phyloP scores from a whole-genome alignment of 2,888 invertebrate species.

The Dione vanillae region DNA sequence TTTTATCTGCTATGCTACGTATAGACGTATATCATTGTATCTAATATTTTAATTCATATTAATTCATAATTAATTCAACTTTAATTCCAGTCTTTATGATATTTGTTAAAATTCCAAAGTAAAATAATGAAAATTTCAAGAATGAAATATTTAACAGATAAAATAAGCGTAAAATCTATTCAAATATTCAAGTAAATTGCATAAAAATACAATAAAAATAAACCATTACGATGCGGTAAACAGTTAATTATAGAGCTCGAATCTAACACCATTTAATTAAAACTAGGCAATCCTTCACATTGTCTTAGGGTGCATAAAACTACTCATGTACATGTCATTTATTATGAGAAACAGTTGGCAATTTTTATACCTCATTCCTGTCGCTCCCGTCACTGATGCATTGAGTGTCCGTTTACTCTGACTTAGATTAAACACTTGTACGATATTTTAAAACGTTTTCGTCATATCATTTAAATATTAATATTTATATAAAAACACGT shows the following conservation, averaged over 20 bases:
- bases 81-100: too few species aligned
- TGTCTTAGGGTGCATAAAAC: slow-evolving; percentile 50
- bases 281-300: slow-evolving; percentile 44
- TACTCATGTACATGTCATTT: slow-evolving; percentile 47
- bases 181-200: slow-evolving; percentile 48
- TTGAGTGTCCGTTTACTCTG: slow-evolving; percentile 66
- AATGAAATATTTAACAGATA: background rate
- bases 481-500: background rate
- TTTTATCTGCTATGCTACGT: too few species aligned
- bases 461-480: slow-evolving; percentile 18
- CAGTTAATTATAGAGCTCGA: slow-evolving; percentile 43
- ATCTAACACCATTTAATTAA: slow-evolving; percentile 36
- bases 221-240: slow-evolving; percentile 21
- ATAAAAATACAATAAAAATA: slow-evolving; percentile 1
- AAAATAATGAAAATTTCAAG: background rate
- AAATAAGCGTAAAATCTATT: background rate
- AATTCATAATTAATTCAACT: too few species aligned
- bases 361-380: slow-evolving; percentile 68
- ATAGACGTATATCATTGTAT: too few species aligned
- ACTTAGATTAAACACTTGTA: slow-evolving; percentile 67
- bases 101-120: background rate
- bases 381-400: slow-evolving; percentile 66
- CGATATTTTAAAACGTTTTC: slow-evolving; percentile 36
- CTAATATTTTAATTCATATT: too few species aligned
- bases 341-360: slow-evolving; percentile 53